Evolutionary conservation across 2,797 vertebrate genomes (phyloP).

Genomic region (Rhabdomys pumilio): DNA sequence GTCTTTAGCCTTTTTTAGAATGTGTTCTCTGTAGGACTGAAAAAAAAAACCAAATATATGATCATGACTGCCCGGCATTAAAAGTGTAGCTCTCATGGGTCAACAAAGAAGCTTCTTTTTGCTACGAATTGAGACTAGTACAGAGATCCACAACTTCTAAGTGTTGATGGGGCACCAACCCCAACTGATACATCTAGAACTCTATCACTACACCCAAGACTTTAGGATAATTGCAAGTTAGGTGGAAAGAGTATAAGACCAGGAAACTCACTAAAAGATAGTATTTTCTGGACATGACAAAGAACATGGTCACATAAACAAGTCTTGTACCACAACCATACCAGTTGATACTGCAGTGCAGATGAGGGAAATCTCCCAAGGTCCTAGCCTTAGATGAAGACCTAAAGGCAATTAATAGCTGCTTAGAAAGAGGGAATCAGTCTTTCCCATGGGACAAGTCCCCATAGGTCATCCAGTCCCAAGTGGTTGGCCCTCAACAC

Average conservation of each 20-base stretch:
- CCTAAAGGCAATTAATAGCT: not conserved
- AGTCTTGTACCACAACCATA: not conserved
- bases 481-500: not conserved
- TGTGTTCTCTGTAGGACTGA: not conserved
- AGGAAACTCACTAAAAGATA: not conserved
- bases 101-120: not conserved
- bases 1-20: constrained; percentile 31
- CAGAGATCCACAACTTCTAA: not conserved
- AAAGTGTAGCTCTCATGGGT: not conserved
- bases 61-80: not conserved
- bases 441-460: not conserved
- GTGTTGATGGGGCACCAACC: not conserved
- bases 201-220: not conserved
- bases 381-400: not conserved
- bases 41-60: not conserved
- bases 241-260: not conserved
- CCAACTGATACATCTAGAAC: not conserved
- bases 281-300: not conserved
- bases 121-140: not conserved
- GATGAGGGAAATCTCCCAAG: not conserved
- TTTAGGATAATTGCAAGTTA: not conserved
- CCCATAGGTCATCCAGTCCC: not conserved
- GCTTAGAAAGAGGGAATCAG: not conserved
- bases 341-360: not conserved
- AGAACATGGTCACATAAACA: not conserved